Percentiles rank a stretch among this genome's conserved stretches.
phyloP scores from a whole-genome alignment of 2,888 invertebrate species.

The Ectemnius cavifrons region DNA sequence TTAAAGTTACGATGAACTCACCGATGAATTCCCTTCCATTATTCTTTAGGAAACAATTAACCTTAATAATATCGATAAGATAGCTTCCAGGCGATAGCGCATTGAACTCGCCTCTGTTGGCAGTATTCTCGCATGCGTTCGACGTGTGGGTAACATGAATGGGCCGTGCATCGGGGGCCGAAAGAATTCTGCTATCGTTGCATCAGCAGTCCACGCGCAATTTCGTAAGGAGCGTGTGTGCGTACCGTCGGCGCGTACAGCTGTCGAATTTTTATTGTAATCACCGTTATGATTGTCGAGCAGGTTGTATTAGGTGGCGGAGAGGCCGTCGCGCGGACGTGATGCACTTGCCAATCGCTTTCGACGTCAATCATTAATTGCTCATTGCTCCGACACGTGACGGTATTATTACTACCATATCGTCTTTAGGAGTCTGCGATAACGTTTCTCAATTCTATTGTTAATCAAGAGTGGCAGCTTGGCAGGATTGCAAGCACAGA shows the following conservation, averaged over 20 bases:
- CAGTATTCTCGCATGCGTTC: not conserved
- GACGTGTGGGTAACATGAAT: no score
- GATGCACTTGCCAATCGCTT: not conserved
- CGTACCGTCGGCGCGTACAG: not conserved
- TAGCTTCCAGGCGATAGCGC: constrained; percentile 63
- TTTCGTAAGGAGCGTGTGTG: not conserved
- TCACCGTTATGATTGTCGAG: constrained; percentile 1
- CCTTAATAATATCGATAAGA: constrained; percentile 70
- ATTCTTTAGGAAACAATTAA: constrained; percentile 71
- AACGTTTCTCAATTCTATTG: not conserved
- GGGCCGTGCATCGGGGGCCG: no score
- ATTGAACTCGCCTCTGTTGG: not conserved
- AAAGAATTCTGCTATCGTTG: not conserved
- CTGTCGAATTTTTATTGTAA: constrained; percentile 4
- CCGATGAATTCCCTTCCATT: constrained; percentile 60
- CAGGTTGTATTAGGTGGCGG: not conserved
- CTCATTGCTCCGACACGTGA: not conserved
- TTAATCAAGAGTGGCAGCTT: not conserved
- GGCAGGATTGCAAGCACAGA: not conserved
- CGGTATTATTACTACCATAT: not conserved
- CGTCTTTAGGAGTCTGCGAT: not conserved
- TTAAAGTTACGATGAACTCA: constrained; percentile 58
- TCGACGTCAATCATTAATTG: constrained; percentile 4
- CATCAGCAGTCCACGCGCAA: not conserved
- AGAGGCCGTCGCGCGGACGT: not conserved